Evolutionary conservation across 1,140 invertebrate species (phyloP).

Genomic region (Hycleus cichorii): DNA sequence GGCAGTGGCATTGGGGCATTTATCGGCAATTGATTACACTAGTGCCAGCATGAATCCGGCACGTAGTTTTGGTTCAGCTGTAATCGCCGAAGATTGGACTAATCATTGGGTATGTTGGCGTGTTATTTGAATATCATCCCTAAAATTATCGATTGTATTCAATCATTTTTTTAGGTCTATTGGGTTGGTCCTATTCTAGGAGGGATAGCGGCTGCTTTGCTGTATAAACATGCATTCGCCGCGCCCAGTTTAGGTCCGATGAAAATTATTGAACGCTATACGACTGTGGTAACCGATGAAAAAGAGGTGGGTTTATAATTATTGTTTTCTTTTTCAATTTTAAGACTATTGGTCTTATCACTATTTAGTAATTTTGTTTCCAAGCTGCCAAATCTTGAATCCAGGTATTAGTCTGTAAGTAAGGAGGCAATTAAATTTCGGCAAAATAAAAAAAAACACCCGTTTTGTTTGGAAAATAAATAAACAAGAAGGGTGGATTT

Average conservation of each 20-base stretch:
- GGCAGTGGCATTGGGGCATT: constrained; percentile 77
- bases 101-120: constrained; percentile 64
- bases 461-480: too few species aligned
- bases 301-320: constrained; percentile 51
- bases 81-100: constrained; percentile 64
- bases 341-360: not conserved
- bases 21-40: constrained; percentile 77
- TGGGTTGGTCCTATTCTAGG: constrained; percentile 81
- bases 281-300: constrained; percentile 53
- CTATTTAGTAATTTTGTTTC: too few species aligned
- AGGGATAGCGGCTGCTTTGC: constrained; percentile 64
- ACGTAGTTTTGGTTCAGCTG: constrained; percentile 74
- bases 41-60: constrained; percentile 88
- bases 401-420: not conserved
- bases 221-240: constrained; percentile 68
- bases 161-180: constrained; percentile 56
- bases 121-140: constrained; percentile 33
- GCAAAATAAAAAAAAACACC: too few species aligned
- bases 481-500: too few species aligned
- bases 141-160: not conserved
- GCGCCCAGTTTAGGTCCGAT: constrained; percentile 45
- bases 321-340: constrained; percentile 1
- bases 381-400: not conserved
- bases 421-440: not conserved
- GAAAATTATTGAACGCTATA: constrained; percentile 45